Evolutionary conservation across 1,140 invertebrate genomes (phyloP), one percentile per base, ranked within the genome.

Genomic region (Drosophila neocordata): DNA sequence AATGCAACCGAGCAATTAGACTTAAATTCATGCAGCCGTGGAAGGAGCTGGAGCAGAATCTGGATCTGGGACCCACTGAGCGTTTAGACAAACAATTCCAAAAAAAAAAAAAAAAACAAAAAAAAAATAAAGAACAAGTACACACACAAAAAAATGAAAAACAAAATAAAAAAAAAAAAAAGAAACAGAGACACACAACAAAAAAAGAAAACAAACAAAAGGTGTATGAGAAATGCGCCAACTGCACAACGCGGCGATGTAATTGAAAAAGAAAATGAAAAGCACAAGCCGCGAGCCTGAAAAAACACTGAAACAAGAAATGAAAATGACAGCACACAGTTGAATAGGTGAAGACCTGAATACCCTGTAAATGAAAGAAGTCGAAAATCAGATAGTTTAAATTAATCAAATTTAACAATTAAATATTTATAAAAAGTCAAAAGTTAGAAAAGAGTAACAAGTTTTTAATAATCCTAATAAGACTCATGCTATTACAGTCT

Each of bases 181-280:
- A 38, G 57, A 34, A 35, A 37, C 5, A 55, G n/a, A 27, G 38
- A 63, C 8, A 48, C 41, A 48, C 2, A 48, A 9, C 18, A 52
- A 63, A 24, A 64, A 74, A 70, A n/a, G n/a, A 77, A 31, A 31
- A 31, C 15, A 18, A 52, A 63, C 48, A 64, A 74, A 70, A 77
- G 27, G 55, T 11, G 55, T 70, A 87, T 87, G 82, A 85, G 82
- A 87, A 88, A 85, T 59, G 72, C 78, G 70, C 78, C 82, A 85
- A 87, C 78, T 76, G 82, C 79, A 76, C 64, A 71, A 67, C 75
- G 68, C 67, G 66, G 65, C 69, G 66, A 57, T 65, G 83, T 87
- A 87, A 87, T 87, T 87, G 82, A 87, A 87, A 87, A 85, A 66
- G 83, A 82, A 88, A 87, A 87, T 87, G 82, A 81, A 87, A 85